Conservation (phyloP, 2,888 invertebrate species). For the Parnassius apollo region DNA sequence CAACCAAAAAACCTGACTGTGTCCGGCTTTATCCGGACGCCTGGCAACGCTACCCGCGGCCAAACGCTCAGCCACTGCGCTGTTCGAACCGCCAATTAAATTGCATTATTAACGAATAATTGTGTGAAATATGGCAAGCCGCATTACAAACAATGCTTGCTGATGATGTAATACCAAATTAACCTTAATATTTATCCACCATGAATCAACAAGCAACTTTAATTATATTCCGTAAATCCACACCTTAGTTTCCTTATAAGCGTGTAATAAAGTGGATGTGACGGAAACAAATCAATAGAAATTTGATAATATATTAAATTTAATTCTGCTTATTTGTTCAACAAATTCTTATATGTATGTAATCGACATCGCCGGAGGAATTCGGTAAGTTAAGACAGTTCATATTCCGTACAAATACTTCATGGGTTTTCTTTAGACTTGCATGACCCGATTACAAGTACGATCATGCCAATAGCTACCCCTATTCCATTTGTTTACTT, state of each 20-base stretch:
- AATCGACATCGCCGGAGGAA: conserved; percentile 11
- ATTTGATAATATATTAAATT: conserved; percentile 15
- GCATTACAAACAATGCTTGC: conserved; percentile 34
- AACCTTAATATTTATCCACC: conserved; percentile 51
- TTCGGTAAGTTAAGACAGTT: conserved; percentile 17
- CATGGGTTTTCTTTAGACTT: conserved; percentile 15
- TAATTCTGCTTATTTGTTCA: conserved; percentile 19
- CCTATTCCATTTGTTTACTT: conserved; percentile 13
- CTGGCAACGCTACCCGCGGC: no score
- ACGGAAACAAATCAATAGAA: conserved; percentile 5
- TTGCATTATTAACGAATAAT: conserved; percentile 5
- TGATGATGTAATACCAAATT: conserved; percentile 51
- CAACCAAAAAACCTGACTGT: no score
- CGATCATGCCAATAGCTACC: conserved; percentile 10
- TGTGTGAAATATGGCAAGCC: conserved; percentile 30
- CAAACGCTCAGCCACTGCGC: no score
- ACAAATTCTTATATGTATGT: conserved; percentile 8
- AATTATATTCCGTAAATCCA: conserved; percentile 37
- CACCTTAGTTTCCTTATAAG: conserved; percentile 47
- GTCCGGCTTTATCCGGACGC: no score
- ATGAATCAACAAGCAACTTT: conserved; percentile 45
- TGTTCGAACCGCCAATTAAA: neutral
- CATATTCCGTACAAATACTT: conserved; percentile 4
- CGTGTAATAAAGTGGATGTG: conserved; percentile 34
- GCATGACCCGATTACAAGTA: conserved; percentile 14